Base-by-base conservation (phyloP, 2,888 invertebrate genomes). In the Cancer borealis region DNA sequence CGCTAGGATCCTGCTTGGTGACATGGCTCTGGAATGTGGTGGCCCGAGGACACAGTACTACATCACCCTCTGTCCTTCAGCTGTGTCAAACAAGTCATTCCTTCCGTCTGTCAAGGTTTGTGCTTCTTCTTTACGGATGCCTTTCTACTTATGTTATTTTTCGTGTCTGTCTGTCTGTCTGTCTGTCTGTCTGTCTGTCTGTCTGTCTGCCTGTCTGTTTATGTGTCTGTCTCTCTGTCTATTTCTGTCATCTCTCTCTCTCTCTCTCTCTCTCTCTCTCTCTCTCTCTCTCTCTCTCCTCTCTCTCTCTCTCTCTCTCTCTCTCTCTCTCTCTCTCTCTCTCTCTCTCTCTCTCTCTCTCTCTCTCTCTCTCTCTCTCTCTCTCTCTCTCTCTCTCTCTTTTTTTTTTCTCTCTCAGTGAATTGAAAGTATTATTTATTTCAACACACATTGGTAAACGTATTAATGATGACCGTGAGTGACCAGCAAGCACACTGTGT, bases 371-470 rank as follows among this genome's bases (percentile, higher is more conserved):
- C 66, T 73, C 66, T 73, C 26, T 73, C 73, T 73, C 73, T 73
- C 73, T 73, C 73, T 73, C 73, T 73, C 73, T 73, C 73, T 73
- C 73, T 73, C 73, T 73, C 73, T 73, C 73, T 73, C 73, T 73
- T n/a, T 73, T n/a, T 73, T n/a, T 73, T n/a, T 73, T 26, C 26
- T 26, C 39, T 39, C 2, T 39, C 39, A 39, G 39, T 39, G 39
- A 39, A 2, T 39, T 39, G 39, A 39, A 39, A 39, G 39, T 39
- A 39, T 39, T 39, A 39, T 39, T 39, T 39, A 1, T 39, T 39
- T 39, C 39, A 39, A 39, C 39, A 39, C 39, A 39, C 39, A 39
- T 39, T 39, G 39, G 39, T 39, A 39, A 39, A 39, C 39, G 2
- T 39, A 39, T 39, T 39, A 39, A 39, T 39, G 39, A 39, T 39